Conservation (phyloP, 2,888 invertebrate species). For the Eupeodes latifasciatus region DNA sequence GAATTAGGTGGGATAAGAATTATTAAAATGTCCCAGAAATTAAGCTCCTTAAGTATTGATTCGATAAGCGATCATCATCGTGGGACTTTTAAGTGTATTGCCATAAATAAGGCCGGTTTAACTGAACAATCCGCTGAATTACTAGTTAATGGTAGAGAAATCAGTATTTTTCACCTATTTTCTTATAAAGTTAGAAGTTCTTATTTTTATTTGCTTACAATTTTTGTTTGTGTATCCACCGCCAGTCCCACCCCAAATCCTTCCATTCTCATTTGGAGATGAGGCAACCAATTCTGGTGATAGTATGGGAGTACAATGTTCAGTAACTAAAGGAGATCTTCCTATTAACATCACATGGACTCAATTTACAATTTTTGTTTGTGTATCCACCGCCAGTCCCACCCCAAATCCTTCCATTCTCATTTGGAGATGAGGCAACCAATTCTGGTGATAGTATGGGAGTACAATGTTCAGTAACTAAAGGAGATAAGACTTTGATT, state of each 20-base stretch:
- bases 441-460: slow-evolving; percentile 90
- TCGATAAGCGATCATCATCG: slow-evolving; percentile 90
- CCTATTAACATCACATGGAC: slow-evolving; percentile 89
- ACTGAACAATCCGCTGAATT: slow-evolving; percentile 88
- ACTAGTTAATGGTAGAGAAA: slow-evolving; percentile 88
- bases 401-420: slow-evolving; percentile 89
- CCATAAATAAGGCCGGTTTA: slow-evolving; percentile 88
- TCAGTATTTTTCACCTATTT: slow-evolving; percentile 1
- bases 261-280: slow-evolving; percentile 90
- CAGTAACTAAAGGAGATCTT: slow-evolving; percentile 87
- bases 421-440: slow-evolving; percentile 89
- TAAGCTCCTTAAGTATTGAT: slow-evolving; percentile 90
- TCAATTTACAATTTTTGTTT: slow-evolving; percentile 65
- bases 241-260: slow-evolving; percentile 88
- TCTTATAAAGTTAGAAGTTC: slow-evolving; percentile 25
- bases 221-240: slow-evolving; percentile 27
- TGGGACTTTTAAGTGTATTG: slow-evolving; percentile 90
- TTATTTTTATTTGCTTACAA: slow-evolving; percentile 37
- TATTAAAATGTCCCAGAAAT: slow-evolving; percentile 87
- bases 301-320: slow-evolving; percentile 87
- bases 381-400: slow-evolving; percentile 83
- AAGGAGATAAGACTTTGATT: slow-evolving; percentile 85
- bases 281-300: slow-evolving; percentile 90
- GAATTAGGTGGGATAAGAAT: slow-evolving; percentile 86
- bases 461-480: slow-evolving; percentile 86